Conservation (phyloP, 2,888 invertebrate species). For the Cryptophagus acutangulus region DNA sequence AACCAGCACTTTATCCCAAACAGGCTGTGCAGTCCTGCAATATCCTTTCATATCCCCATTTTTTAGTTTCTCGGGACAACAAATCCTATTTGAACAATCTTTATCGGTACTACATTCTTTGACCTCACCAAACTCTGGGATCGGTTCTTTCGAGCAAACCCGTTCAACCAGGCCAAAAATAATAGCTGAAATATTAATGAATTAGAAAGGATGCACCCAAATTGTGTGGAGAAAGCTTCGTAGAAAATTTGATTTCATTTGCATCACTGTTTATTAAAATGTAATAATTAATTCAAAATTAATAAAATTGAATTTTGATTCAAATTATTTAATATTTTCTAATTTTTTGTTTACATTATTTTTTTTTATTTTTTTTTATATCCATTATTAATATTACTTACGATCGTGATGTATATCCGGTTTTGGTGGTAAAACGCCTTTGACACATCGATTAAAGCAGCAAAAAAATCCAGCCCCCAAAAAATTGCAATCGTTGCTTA, state of each 20-base stretch:
- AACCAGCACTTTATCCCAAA: slow-evolving; percentile 59
- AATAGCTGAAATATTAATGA: slow-evolving; percentile 51
- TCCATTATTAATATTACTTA: too few species aligned
- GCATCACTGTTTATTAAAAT: neutral
- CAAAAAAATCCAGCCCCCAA: slow-evolving; percentile 55
- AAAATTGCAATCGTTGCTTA: slow-evolving; percentile 52
- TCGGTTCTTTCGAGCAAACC: slow-evolving; percentile 62
- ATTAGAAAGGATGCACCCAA: too few species aligned
- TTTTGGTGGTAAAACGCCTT: slow-evolving; percentile 57
- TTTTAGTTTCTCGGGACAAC: slow-evolving; percentile 59
- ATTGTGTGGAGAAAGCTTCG: too few species aligned
- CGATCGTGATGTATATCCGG: slow-evolving; percentile 45
- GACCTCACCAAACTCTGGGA: slow-evolving; percentile 67
- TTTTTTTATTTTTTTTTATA: too few species aligned
- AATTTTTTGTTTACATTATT: too few species aligned
- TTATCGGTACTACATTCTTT: slow-evolving; percentile 62
- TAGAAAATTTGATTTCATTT: too few species aligned
- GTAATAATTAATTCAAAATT: slow-evolving; percentile 1
- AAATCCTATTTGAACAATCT: slow-evolving; percentile 71
- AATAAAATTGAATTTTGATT: too few species aligned
- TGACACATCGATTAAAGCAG: slow-evolving; percentile 57
- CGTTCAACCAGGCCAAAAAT: slow-evolving; percentile 64
- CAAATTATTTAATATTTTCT: too few species aligned
- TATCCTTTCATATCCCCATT: slow-evolving; percentile 55
- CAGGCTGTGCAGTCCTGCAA: slow-evolving; percentile 65